Evolutionary conservation across 1,140 invertebrate species (phyloP), one percentile per base, ranked within the genome.

Genomic region (Parasteatoda tepidariorum): DNA sequence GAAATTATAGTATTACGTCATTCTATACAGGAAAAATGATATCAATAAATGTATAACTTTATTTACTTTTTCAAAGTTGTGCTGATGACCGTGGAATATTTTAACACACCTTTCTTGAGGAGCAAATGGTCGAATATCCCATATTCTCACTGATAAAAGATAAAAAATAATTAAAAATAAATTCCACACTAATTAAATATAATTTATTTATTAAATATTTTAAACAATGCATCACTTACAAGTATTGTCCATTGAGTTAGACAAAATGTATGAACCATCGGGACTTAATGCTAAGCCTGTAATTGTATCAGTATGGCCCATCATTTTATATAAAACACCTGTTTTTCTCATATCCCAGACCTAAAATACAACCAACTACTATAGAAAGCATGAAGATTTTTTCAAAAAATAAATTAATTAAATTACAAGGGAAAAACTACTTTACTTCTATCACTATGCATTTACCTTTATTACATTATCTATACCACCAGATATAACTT

Each of bases 201-300:
- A 75, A 34, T 57, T 13, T 64, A 3, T 11, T n/a, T 5, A 68
- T 13, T 66, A 33, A 28, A 0, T 38, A 11, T 13, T 57, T 13
- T n/a, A 55, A 48, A 22, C 3, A 55, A 48, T 48, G 9, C 18
- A 31, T 64, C 34, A 84, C 82, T 71, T 85, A 92, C 91, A 88
- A 78, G 95, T 96, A 87, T 97, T 97, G 89, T 99, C 98, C 97
- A 99, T 99, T 0, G 96, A 92, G 90, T 99, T 99, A 2, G 97
- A 97, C 4, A 99, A 90, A 15, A 99, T 90, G 88, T 97, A 92
- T 9, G 96, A 97, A 0, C 98, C 98, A 90, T 99, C 97, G 4
- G 96, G 95, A 85, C 96, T 98, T 0, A 99, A 90, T 24, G 94
- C 91, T 78, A 99, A 87, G 84, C 96, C 97, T 5, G 98, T 99